Conservation (phyloP, 2,113 vertebrate genomes). For the Pardalotus punctatus region DNA sequence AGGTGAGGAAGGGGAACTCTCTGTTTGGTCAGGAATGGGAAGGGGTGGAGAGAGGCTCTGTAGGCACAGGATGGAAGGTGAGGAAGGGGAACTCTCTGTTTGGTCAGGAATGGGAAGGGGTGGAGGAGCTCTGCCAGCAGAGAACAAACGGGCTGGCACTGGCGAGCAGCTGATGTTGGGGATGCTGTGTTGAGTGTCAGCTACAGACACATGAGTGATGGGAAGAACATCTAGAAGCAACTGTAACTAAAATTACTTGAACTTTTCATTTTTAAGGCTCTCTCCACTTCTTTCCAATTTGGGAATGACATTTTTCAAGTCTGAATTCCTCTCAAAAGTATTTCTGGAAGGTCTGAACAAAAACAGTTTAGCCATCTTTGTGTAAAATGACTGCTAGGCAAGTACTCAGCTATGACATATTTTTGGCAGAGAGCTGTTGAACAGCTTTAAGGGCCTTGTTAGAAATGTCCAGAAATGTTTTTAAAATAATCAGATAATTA, state of each 20-base stretch:
- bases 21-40: not conserved
- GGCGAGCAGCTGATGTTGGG: not conserved
- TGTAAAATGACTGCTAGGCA: not conserved
- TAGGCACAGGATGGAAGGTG: fast-evolving
- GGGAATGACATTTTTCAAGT: conserved; percentile 38
- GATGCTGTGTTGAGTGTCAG: not conserved
- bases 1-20: fast-evolving
- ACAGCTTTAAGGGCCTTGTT: not conserved
- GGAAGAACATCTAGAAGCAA: not conserved
- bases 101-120: not conserved
- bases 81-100: not conserved
- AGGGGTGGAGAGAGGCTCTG: not conserved
- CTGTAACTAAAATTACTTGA: conserved; percentile 35
- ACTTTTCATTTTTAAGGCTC: conserved; percentile 27
- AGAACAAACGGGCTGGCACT: not conserved
- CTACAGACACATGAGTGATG: not conserved
- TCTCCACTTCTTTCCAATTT: conserved; percentile 22
- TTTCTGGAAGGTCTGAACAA: conserved; percentile 47
- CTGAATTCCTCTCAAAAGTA: conserved; percentile 22
- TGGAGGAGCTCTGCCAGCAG: not conserved
- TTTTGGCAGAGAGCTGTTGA: conserved; percentile 31
- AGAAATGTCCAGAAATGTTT: not conserved
- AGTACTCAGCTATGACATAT: not conserved
- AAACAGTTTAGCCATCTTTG: conserved; percentile 19
- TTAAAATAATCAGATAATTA: not conserved